These are phyloP conservation scores for Papilio helenus DNA, from an alignment of 1,140 invertebrate species.

Conservation along the genomic window DNA sequence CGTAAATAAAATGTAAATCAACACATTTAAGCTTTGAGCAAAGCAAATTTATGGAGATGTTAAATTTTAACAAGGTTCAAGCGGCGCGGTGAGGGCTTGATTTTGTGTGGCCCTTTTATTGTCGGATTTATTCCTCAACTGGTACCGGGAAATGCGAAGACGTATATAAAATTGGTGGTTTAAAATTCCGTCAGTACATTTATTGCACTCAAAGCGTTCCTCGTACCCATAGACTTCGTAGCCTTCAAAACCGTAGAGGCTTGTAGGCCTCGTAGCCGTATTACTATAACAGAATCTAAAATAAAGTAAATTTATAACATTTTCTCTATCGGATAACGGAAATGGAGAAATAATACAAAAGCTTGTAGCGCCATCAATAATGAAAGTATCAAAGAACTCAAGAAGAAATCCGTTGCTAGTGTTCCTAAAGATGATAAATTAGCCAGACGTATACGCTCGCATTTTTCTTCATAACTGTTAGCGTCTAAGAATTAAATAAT, in stretches of 20 bases:
- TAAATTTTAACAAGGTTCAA: constrained; percentile 66
- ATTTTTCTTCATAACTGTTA: constrained; percentile 2
- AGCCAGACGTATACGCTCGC: background rate
- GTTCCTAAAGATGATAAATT: constrained; percentile 23
- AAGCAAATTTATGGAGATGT: constrained; percentile 60
- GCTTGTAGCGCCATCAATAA: constrained; percentile 9
- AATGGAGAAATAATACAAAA: background rate
- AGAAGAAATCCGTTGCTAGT: constrained; percentile 11
- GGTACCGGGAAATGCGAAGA: constrained; percentile 36
- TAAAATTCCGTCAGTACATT: constrained; percentile 9
- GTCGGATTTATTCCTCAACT: constrained; percentile 52
- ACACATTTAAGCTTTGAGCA: constrained; percentile 42
- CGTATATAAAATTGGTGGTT: constrained; percentile 9
- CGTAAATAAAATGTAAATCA: constrained; percentile 59
- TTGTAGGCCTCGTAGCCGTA: background rate
- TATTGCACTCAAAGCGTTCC: background rate
- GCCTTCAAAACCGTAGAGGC: background rate
- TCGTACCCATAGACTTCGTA: background rate
- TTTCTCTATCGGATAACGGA: background rate
- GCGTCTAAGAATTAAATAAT: background rate
- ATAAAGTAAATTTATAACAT: background rate
- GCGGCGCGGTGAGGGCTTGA: constrained; percentile 43
- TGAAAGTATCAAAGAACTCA: constrained; percentile 13
- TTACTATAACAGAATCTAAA: background rate
- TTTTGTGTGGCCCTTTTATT: constrained; percentile 56